Percentiles rank a stretch among this genome's conserved stretches.
phyloP scores from a whole-genome alignment of 1,140 invertebrate genomes.

The Palaemon carinicauda region DNA sequence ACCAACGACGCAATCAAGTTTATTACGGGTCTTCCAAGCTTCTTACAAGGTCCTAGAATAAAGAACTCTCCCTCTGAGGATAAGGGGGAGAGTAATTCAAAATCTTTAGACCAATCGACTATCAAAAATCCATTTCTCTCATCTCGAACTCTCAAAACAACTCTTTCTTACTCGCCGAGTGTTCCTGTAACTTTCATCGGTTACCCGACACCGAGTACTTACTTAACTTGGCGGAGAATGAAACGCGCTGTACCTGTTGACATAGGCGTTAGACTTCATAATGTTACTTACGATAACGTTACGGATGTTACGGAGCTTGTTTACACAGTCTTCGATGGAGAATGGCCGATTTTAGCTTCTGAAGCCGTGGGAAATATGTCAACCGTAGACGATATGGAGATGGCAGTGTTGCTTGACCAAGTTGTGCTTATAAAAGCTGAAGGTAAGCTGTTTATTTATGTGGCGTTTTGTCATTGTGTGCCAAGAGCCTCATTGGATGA shows the following conservation, averaged over 20 bases:
- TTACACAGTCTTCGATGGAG: constrained; percentile 36
- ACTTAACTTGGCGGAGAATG: background rate
- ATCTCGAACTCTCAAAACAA: too few species aligned
- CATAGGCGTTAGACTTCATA: constrained; percentile 27
- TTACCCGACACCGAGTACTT: background rate
- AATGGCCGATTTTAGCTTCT: constrained; percentile 27
- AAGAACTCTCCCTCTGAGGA: too few species aligned
- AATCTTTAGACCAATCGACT: too few species aligned
- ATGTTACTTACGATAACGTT: constrained; percentile 34
- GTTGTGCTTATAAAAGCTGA: constrained; percentile 44
- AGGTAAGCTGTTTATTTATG: background rate
- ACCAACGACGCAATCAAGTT: too few species aligned
- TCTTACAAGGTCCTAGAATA: too few species aligned
- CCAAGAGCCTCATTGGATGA: too few species aligned
- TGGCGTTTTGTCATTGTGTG: background rate
- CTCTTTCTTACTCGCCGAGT: too few species aligned
- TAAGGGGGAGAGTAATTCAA: too few species aligned
- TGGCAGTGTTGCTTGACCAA: constrained; percentile 36
- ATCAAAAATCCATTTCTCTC: too few species aligned
- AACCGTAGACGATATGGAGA: constrained; percentile 32
- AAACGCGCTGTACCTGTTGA: background rate
- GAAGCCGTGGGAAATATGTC: constrained; percentile 21
- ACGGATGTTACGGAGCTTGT: constrained; percentile 41
- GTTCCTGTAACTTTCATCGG: too few species aligned
- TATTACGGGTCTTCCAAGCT: too few species aligned